Conservation (phyloP, 2,797 vertebrate species). For the Rhadinocentrus ornatus region DNA sequence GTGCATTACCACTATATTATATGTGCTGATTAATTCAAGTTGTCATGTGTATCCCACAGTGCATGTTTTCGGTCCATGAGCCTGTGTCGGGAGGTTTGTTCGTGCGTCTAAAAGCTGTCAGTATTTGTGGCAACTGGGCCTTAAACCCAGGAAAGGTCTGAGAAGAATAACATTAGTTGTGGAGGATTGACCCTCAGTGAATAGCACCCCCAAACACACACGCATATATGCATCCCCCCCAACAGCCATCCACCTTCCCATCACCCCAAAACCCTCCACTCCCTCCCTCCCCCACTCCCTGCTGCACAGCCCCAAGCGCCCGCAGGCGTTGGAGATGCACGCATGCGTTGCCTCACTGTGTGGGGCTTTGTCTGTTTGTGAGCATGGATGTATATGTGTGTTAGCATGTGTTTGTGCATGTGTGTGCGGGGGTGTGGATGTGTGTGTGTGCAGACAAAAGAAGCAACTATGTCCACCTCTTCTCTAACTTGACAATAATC, state of each 20-base stretch:
- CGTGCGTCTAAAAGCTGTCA: conserved; percentile 14
- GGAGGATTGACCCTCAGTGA: conserved; percentile 68
- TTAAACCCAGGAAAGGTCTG: conserved; percentile 65
- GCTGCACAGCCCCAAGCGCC: conserved; percentile 74
- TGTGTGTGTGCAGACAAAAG: conserved; percentile 71
- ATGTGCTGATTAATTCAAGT: conserved; percentile 33
- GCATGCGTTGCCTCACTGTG: conserved; percentile 78
- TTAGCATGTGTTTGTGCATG: conserved; percentile 50
- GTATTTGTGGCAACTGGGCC: conserved; percentile 49
- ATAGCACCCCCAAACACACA: conserved; percentile 40
- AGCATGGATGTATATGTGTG: conserved; percentile 51
- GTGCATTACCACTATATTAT: conserved; percentile 11
- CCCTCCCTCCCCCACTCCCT: conserved; percentile 61
- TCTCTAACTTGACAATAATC: conserved; percentile 66
- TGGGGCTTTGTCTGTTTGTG: conserved; percentile 78
- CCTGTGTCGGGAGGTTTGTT: conserved; percentile 4
- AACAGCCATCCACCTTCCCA: conserved; percentile 14
- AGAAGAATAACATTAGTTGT: conserved; percentile 59
- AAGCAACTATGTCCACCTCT: conserved; percentile 64
- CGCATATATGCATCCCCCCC: background rate
- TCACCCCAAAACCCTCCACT: conserved; percentile 42
- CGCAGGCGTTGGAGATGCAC: conserved; percentile 76
- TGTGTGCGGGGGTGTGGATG: conserved; percentile 15
- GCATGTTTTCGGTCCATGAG: background rate
- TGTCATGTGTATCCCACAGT: conserved; percentile 15